Evolutionary conservation across 2,797 vertebrate species (phyloP), one percentile per base, ranked within the genome.

Genomic region (Xyrichtys novacula): DNA sequence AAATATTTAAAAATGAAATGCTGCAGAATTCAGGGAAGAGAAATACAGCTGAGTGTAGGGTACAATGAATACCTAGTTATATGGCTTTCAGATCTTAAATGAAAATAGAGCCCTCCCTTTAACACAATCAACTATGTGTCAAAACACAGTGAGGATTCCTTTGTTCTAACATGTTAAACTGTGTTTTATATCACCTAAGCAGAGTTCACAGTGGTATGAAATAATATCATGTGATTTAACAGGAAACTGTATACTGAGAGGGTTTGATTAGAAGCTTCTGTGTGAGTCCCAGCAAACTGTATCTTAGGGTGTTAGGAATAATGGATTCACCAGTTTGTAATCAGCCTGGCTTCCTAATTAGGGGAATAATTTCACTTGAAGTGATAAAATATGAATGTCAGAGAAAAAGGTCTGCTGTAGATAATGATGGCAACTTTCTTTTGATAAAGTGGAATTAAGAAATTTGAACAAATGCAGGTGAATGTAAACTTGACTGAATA

Each of bases 51-150:
- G 69, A 69, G 48, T 59, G 44, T 34, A 59, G 64, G 55, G 79
- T 75, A 78, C 25, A 79, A 47, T 76, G 80, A 80, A 85, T 62
- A 61, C 61, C 43, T 38, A 44, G 74, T 71, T 58, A 49, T n/a
- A 42, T 49, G 55, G 55, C 52, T 74, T 68, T 57, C 15, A 62
- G 64, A 43, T 66, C 34, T 46, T 40, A 61, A 11, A 65, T 76
- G 70, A 57, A 32, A 66, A 67, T 49, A 6, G 54, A 55, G 59
- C 2, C 19, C 23, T 0, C 28, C 32, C 38, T 39, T 50, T 26
- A 10, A 53, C 28, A 68, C 44, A 38, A 25, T 59, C 48, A 75
- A 63, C 57, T 28, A 28, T 38, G 34, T 42, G 26, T 60, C 34
- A 47, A 52, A 63, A 69, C 23, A 57, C 36, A 58, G 62, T 43